phyloP scores from a whole-genome alignment of 2,797 vertebrate genomes.

The Corythornis leucogaster region DNA sequence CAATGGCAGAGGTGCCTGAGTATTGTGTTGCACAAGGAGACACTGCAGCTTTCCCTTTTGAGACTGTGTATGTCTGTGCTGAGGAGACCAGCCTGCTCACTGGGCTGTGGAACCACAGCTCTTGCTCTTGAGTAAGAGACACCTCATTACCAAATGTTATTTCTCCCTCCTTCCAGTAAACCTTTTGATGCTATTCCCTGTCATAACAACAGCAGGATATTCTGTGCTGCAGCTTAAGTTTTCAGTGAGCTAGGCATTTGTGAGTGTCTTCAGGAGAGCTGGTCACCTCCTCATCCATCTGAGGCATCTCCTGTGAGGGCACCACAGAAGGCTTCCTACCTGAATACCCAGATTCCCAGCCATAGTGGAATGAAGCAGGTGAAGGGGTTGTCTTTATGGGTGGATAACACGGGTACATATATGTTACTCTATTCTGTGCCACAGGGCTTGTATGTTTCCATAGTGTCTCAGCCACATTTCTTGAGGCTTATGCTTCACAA shows the following conservation, averaged over 20 bases:
- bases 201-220: background rate
- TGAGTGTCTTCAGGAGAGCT: background rate
- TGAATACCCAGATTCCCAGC: accelerated
- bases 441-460: background rate
- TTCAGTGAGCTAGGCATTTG: background rate
- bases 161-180: background rate
- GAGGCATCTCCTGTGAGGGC: background rate
- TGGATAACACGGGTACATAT: background rate
- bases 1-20: background rate
- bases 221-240: background rate
- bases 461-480: background rate
- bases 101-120: accelerated
- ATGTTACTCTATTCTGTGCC: background rate
- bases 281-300: background rate
- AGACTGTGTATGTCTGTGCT: accelerated
- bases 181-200: background rate
- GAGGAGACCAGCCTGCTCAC: background rate
- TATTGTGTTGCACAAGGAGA: background rate
- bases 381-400: background rate
- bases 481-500: background rate
- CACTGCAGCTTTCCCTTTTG: background rate
- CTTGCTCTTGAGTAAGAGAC: background rate
- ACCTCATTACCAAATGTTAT: accelerated
- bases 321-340: background rate
- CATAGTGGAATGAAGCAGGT: background rate